A percentile compares a stretch with the other conserved stretches of the same genome.
Conservation (phyloP, 2,113 vertebrate genomes). For the Corythoichthys intestinalis region DNA sequence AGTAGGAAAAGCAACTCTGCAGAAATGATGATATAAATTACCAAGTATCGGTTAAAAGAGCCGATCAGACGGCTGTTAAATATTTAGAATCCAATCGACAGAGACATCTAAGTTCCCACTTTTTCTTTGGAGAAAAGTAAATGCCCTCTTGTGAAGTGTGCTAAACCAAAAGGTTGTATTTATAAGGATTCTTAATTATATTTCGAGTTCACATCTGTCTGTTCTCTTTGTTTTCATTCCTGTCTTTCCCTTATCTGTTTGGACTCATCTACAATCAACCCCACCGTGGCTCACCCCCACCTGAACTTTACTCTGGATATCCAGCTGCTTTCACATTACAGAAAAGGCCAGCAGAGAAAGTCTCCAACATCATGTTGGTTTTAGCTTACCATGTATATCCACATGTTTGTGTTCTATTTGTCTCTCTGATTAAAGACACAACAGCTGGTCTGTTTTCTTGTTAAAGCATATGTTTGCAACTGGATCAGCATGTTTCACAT, state of each 20-base stretch:
- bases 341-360: slow-evolving; percentile 65
- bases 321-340: slow-evolving; percentile 62
- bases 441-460: slow-evolving; percentile 68
- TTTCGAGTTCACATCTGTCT: slow-evolving; percentile 39
- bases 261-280: slow-evolving; percentile 12
- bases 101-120: slow-evolving; percentile 19
- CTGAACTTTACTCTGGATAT: slow-evolving; percentile 32
- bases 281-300: slow-evolving; percentile 23
- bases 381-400: slow-evolving; percentile 72
- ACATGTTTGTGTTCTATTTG: slow-evolving; percentile 64
- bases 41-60: background rate
- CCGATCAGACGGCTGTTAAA: background rate
- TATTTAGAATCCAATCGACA: background rate
- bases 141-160: slow-evolving; percentile 26
- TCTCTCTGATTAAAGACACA: slow-evolving; percentile 60
- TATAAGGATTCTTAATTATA: slow-evolving; percentile 35
- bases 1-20: background rate
- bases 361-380: slow-evolving; percentile 71
- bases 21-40: background rate
- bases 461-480: slow-evolving; percentile 54
- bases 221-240: slow-evolving; percentile 5
- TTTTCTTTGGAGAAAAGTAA: slow-evolving; percentile 19
- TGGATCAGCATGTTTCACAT: slow-evolving; percentile 53
- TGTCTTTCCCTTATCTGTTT: slow-evolving; percentile 22
- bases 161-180: slow-evolving; percentile 23